These are phyloP conservation scores for Silurus meridionalis DNA, from an alignment of 2,113 vertebrate genomes.

Conservation along the genomic window DNA sequence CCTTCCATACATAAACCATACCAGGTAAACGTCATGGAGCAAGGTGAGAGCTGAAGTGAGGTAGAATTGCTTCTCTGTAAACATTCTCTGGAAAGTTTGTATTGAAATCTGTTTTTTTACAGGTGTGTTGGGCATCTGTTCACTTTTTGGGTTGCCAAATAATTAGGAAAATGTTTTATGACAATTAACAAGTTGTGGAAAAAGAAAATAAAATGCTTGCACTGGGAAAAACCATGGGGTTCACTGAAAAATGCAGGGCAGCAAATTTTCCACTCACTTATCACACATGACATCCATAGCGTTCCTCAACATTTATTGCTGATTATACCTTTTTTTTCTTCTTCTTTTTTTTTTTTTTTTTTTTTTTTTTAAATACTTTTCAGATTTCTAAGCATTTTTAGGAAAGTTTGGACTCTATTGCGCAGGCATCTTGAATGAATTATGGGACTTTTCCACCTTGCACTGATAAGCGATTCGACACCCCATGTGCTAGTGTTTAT, in stretches of 20 bases:
- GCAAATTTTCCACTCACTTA: background rate
- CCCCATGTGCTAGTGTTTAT: background rate
- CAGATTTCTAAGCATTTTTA: background rate
- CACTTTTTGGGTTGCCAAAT: background rate
- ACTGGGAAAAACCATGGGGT: background rate
- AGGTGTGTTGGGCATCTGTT: background rate
- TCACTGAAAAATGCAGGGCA: background rate
- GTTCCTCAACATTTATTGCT: background rate
- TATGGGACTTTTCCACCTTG: background rate
- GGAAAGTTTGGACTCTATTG: background rate
- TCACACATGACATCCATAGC: background rate
- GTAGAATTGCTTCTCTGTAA: conserved; percentile 26
- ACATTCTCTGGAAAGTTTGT: background rate
- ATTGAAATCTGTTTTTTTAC: background rate
- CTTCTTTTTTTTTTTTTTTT: background rate
- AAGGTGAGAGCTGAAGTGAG: conserved; percentile 24
- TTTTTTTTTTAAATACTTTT: background rate
- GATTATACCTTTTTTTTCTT: background rate
- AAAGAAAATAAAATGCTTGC: background rate
- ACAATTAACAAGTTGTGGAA: background rate
- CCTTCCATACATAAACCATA: background rate
- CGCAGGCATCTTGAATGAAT: background rate
- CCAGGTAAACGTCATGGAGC: background rate
- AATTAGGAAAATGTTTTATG: background rate
- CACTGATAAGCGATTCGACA: background rate